Evolutionary conservation across 1,140 invertebrate species (phyloP).

Genomic region (Drosophila insularis): DNA sequence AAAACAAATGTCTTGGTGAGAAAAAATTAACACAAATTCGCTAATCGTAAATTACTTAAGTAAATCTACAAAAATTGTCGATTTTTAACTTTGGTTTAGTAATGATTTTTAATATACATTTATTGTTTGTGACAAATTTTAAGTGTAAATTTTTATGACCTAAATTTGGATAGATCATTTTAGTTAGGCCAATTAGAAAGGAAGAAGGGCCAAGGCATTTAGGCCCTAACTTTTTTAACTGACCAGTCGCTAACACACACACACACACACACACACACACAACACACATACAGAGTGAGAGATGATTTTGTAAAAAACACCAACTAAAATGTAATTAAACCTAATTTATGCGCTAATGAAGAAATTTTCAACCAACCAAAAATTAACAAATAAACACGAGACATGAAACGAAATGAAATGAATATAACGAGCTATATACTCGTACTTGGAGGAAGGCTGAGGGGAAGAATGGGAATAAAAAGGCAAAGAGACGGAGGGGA

Average conservation of each 20-base stretch:
- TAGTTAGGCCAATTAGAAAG: too few relatives aligned
- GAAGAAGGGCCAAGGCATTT: too few relatives aligned
- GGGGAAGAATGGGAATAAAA: background rate
- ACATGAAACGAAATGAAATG: conserved; percentile 38
- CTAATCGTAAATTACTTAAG: too few relatives aligned
- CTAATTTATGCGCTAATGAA: conserved; percentile 80
- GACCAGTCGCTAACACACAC: background rate
- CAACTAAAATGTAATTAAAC: conserved; percentile 80
- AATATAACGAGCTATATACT: conserved; percentile 23
- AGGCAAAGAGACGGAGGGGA: conserved; percentile 5
- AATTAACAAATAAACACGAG: conserved; percentile 71
- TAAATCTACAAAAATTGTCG: too few relatives aligned
- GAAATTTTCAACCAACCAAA: conserved; percentile 67
- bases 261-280: background rate
- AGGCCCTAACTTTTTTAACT: background rate
- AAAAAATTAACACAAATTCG: too few relatives aligned
- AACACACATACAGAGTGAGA: conserved; percentile 5
- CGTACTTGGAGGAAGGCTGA: too few relatives aligned
- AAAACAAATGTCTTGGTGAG: too few relatives aligned
- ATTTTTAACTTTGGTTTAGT: too few relatives aligned
- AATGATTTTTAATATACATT: too few relatives aligned
- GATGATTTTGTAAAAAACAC: conserved; percentile 63
- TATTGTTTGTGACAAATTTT: too few relatives aligned
- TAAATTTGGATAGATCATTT: too few relatives aligned
- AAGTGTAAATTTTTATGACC: too few relatives aligned